A percentile compares a stretch with the other conserved stretches of the same genome.
Conservation (phyloP, 2,797 vertebrate species). For the Lithobates pipiens region DNA sequence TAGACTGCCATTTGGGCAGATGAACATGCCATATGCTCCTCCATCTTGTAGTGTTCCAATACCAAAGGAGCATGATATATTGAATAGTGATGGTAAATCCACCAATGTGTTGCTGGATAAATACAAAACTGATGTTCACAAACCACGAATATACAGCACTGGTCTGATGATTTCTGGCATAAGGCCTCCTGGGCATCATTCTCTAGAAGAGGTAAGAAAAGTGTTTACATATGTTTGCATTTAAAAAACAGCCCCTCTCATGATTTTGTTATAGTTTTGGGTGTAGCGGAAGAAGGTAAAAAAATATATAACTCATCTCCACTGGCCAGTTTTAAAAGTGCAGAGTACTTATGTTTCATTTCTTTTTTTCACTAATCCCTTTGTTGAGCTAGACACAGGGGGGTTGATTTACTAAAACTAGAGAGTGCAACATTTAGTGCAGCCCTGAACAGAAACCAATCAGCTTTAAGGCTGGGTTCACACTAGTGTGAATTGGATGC, state of each 20-base stretch:
- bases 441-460: too few relatives aligned
- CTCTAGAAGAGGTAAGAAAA: slow-evolving; percentile 84
- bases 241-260: not conserved
- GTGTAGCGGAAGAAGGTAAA: too few relatives aligned
- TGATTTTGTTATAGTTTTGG: not conserved
- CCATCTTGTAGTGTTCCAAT: slow-evolving; percentile 74
- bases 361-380: too few relatives aligned
- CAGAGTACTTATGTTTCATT: too few relatives aligned
- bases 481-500: too few relatives aligned
- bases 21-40: slow-evolving; percentile 73
- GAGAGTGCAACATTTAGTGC: too few relatives aligned
- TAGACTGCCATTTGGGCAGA: slow-evolving; percentile 71
- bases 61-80: slow-evolving; percentile 70
- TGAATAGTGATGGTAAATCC: slow-evolving; percentile 74
- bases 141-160: slow-evolving; percentile 79
- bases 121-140: slow-evolving; percentile 88
- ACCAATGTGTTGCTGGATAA: slow-evolving; percentile 83
- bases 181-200: slow-evolving; percentile 77
- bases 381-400: too few relatives aligned
- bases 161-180: slow-evolving; percentile 79
- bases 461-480: too few relatives aligned
- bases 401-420: too few relatives aligned
- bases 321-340: too few relatives aligned
- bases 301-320: too few relatives aligned
- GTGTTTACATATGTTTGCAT: not conserved